These are phyloP conservation scores for Boloria euphrosyne DNA, from an alignment of 2,888 invertebrate species.

Conservation along the genomic window DNA sequence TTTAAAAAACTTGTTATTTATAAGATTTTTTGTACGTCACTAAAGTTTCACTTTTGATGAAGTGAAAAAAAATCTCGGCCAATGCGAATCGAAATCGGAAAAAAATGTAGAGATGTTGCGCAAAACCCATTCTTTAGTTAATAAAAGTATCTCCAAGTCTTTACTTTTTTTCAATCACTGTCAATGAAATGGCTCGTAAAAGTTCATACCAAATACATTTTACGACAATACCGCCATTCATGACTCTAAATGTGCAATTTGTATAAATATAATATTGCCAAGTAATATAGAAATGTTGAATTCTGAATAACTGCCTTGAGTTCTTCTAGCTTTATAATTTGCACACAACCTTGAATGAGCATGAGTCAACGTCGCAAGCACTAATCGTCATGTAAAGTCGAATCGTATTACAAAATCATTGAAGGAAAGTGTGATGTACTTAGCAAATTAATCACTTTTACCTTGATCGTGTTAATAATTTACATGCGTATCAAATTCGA, in stretches of 20 bases:
- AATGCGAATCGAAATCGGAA: constrained; percentile 13
- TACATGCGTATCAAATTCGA: no score
- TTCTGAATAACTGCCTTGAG: constrained; percentile 45
- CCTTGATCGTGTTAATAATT: background rate
- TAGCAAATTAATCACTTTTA: background rate
- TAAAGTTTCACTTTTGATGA: constrained; percentile 17
- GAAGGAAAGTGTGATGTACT: constrained; percentile 37
- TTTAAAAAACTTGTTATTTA: constrained; percentile 7
- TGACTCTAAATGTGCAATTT: background rate
- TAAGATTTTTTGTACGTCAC: constrained; percentile 10
- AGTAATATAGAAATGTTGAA: constrained; percentile 36
- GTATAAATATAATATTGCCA: background rate
- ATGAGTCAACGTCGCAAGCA: constrained; percentile 47
- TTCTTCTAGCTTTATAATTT: constrained; percentile 50
- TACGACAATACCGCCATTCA: background rate
- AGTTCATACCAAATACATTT: background rate
- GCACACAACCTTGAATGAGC: constrained; percentile 52
- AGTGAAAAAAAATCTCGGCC: constrained; percentile 12
- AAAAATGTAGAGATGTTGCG: constrained; percentile 16
- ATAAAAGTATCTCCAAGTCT: constrained; percentile 6
- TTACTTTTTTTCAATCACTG: background rate
- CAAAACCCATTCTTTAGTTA: constrained; percentile 1
- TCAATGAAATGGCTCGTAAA: background rate
- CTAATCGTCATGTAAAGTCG: constrained; percentile 46
- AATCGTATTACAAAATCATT: constrained; percentile 44